A percentile compares a stretch with the other conserved stretches of the same genome.
These are phyloP conservation scores for Athalia rosae DNA, from an alignment of 2,888 invertebrate genomes.

Conservation along the genomic window DNA sequence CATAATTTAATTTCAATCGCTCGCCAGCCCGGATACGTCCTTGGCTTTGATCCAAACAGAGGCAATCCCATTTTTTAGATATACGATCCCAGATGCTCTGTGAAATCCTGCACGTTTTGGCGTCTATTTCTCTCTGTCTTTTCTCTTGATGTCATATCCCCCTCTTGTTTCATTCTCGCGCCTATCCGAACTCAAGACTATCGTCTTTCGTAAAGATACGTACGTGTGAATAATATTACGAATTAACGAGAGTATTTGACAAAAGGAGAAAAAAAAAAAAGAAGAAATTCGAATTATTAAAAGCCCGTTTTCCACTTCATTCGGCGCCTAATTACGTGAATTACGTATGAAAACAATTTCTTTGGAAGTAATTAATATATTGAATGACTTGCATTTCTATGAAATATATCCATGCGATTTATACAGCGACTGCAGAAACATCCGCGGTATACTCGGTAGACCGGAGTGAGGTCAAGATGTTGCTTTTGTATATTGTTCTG, in stretches of 20 bases:
- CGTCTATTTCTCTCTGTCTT: neutral
- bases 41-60: constrained; percentile 42
- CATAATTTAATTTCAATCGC: constrained; percentile 37
- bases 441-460: neutral
- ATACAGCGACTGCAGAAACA: neutral
- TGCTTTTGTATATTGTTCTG: neutral
- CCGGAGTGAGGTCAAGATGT: neutral
- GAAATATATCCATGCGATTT: neutral
- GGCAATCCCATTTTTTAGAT: constrained; percentile 29
- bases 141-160: neutral
- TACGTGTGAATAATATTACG: neutral
- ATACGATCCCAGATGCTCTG: constrained; percentile 18
- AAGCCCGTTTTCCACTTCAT: neutral
- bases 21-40: neutral
- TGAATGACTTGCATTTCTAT: neutral
- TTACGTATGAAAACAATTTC: neutral
- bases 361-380: neutral
- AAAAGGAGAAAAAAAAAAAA: no score
- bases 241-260: no score
- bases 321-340: neutral
- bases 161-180: neutral
- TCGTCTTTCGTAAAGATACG: neutral
- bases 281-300: no score
- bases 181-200: neutral
- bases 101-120: constrained; percentile 23